phyloP scores from a whole-genome alignment of 2,888 invertebrate genomes.

The Stratiomys singularior region DNA sequence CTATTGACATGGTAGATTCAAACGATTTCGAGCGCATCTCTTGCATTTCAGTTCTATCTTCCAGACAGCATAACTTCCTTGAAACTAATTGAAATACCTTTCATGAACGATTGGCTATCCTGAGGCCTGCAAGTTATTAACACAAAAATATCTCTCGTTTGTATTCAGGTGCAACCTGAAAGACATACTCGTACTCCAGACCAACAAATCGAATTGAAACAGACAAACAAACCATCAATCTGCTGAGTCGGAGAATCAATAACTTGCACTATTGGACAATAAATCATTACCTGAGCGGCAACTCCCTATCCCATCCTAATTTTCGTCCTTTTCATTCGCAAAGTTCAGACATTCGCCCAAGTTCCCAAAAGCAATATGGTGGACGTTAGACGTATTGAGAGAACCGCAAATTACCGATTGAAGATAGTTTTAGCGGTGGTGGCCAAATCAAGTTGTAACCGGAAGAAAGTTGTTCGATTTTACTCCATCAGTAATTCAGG shows the following conservation, averaged over 20 bases:
- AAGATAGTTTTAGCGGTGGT: slow-evolving; percentile 43
- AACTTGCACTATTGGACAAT: background rate
- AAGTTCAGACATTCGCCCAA: slow-evolving; percentile 44
- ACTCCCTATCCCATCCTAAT: slow-evolving; percentile 4
- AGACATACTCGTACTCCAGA: too few species aligned
- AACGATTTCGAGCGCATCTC: too few species aligned
- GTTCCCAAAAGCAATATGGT: slow-evolving; percentile 35
- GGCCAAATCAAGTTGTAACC: slow-evolving; percentile 44
- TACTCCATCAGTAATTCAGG: slow-evolving; percentile 42
- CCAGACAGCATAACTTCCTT: too few species aligned
- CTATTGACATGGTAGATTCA: background rate
- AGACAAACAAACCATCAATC: background rate
- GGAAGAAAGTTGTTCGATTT: slow-evolving; percentile 47
- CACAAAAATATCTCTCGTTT: too few species aligned
- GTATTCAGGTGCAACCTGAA: too few species aligned
- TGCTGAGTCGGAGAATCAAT: background rate
- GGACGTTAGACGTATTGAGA: slow-evolving; percentile 34
- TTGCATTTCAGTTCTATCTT: too few species aligned
- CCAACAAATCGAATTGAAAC: too few species aligned
- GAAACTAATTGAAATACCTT: too few species aligned
- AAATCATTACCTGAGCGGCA: slow-evolving; percentile 4
- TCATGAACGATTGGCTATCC: too few species aligned
- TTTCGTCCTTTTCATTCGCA: slow-evolving; percentile 12
- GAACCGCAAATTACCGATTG: slow-evolving; percentile 47
- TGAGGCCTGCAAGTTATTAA: too few species aligned